Evolutionary conservation across 1,140 invertebrate species (phyloP).

Genomic region (Drosophila neocordata): DNA sequence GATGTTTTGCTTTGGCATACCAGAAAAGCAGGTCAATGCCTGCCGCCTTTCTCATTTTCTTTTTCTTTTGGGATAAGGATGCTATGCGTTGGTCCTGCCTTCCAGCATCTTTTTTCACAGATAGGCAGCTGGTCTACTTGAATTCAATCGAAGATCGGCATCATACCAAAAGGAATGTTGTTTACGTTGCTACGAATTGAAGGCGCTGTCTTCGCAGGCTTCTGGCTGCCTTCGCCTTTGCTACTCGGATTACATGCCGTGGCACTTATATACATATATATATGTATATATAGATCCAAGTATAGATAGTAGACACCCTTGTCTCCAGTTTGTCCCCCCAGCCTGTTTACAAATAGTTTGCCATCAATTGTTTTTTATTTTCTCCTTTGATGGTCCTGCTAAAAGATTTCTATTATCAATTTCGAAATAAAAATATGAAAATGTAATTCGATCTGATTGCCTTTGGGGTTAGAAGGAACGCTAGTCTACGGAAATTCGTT

Average conservation of each 20-base stretch:
- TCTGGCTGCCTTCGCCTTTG: slow-evolving; percentile 42
- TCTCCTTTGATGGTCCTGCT: slow-evolving; percentile 54
- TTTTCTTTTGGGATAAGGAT: slow-evolving; percentile 42
- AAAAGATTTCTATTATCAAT: slow-evolving; percentile 64
- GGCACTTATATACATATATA: slow-evolving; percentile 46
- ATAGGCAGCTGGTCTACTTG: slow-evolving; percentile 70
- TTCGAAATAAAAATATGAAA: slow-evolving; percentile 37
- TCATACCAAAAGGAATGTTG: not conserved
- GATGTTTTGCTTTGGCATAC: slow-evolving; percentile 66
- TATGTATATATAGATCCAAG: slow-evolving; percentile 14
- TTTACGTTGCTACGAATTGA: slow-evolving; percentile 59
- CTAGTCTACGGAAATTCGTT: slow-evolving; percentile 27
- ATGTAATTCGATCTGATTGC: slow-evolving; percentile 59
- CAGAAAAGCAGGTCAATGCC: slow-evolving; percentile 64
- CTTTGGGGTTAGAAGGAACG: slow-evolving; percentile 13
- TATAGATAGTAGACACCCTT: slow-evolving; percentile 37
- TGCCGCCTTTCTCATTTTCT: slow-evolving; percentile 23
- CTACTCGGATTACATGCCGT: slow-evolving; percentile 62
- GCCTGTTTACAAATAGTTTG: slow-evolving; percentile 62
- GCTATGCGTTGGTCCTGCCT: slow-evolving; percentile 68
- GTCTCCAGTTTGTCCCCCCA: slow-evolving; percentile 30
- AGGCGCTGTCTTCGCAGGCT: slow-evolving; percentile 23
- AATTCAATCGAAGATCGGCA: slow-evolving; percentile 8
- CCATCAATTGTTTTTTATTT: slow-evolving; percentile 57
- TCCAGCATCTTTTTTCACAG: slow-evolving; percentile 52